Conservation (phyloP, 1,140 invertebrate species). For the Odontomachus brunneus region DNA sequence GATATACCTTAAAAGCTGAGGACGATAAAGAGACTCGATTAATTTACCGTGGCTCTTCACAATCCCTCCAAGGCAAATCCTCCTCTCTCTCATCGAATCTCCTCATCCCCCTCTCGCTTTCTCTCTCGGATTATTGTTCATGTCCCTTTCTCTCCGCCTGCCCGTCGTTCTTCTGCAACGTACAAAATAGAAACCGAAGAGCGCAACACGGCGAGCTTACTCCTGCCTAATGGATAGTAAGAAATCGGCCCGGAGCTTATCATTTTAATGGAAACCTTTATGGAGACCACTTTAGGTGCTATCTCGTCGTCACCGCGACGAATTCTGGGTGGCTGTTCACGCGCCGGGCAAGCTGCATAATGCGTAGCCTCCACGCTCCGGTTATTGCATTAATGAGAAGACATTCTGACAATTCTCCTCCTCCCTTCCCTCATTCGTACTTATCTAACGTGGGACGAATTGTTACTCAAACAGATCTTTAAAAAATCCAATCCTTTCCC, state of each 20-base stretch:
- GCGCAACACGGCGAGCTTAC: constrained; percentile 52
- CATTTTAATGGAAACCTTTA: constrained; percentile 77
- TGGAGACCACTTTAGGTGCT: constrained; percentile 70
- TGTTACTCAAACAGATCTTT: no score
- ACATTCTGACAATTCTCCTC: constrained; percentile 19
- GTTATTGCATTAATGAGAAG: constrained; percentile 41
- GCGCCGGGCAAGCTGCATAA: constrained; percentile 27
- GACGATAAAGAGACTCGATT: constrained; percentile 68
- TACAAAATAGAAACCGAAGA: constrained; percentile 42
- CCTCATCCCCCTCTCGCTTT: background rate
- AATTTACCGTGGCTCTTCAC: constrained; percentile 46
- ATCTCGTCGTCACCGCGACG: constrained; percentile 60
- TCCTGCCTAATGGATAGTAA: constrained; percentile 66
- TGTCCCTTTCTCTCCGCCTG: background rate
- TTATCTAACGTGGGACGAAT: no score
- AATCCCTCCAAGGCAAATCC: constrained; percentile 51
- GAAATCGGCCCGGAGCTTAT: constrained; percentile 71
- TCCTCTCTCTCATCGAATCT: constrained; percentile 14
- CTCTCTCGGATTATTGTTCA: background rate
- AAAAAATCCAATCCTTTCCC: no score
- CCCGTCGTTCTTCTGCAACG: background rate
- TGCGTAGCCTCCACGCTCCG: constrained; percentile 42
- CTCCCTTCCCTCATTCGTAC: background rate
- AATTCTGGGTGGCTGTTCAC: constrained; percentile 72
- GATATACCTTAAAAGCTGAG: constrained; percentile 68